Evolutionary conservation across 2,113 vertebrate species (phyloP), one percentile per base, ranked within the genome.

Genomic region (Tympanuchus pallidicinctus): DNA sequence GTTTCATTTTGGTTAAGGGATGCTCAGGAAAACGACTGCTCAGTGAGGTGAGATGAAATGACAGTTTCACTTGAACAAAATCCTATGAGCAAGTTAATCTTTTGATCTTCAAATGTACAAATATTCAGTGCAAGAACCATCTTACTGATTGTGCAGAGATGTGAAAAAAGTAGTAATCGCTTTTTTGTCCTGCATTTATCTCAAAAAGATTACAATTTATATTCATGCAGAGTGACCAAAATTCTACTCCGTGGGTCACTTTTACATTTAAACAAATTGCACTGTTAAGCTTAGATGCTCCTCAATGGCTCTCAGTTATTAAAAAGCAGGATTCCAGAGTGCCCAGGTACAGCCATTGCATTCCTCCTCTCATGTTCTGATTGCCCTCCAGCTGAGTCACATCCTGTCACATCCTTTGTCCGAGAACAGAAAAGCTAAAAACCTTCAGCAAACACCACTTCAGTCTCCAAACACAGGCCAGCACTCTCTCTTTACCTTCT

Each of bases 1-100:
- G 42, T 88, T 92, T 54, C 9, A 30, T 71, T 71, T 74, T 43
- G 8, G 5, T 79, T 85, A 60, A 30, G 11, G 85, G 89, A 75
- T 0, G 0, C n/a, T 43, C 27, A 56, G 27, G 32, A 70, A 54
- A 88, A 80, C n/a, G 60, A 61, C 19, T 10, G 87, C 60, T 43
- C 30, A 74, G 11, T 36, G 25, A 93, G 57, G 27, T 71, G 34
- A 86, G 83, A 61, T 65, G 56, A 65, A 77, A 61, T 22, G 2
- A 73, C 5, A 60, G 2, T 36, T 72, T 72, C 40, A 60, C 45
- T 82, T 69, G 2, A 5, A 61, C 34, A 76, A 88, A 85, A 69
- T 27, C 8, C 12, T 56, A 3, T 11, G 25, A 86, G 15, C 22
- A 88, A 73, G 9, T 20, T 72, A 72, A 69, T 34, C 45, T 90